Base-by-base conservation (phyloP, 1,140 invertebrate species). In the Panulirus ornatus region DNA sequence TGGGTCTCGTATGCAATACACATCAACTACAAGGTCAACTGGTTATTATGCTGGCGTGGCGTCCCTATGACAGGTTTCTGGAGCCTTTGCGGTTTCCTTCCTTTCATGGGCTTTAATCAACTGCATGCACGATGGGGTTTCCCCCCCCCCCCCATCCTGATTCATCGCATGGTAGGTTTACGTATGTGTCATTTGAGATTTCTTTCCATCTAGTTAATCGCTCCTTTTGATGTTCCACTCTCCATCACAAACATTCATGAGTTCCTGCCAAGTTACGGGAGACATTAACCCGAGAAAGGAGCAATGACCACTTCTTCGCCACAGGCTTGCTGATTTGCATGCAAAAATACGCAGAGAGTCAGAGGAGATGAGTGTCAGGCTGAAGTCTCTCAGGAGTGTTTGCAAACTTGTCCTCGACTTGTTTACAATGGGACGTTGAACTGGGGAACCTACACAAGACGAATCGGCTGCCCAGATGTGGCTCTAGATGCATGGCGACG, bases 1-100 rank as follows among this genome's bases (percentile, higher is more conserved):
- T 63, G 79, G 79, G 51, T 83, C 34, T 83, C 51, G 30, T 58
- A 83, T 83, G 79, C 79, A 83, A 58, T 83, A 51, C 79, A 63
- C 51, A 40, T 63, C 51, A 83, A 66, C 54, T 66, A 38, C 79
- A 83, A 83, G 79, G 79, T 83, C 51, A 83, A 42, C 34, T 58
- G 34, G 79, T 38, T 19, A 27, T 58, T 63, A 63, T 58, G 79
- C n/a, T 66, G 51, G 58, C 16, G 79, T 83, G 79, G 79, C 47
- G 79, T 83, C 58, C 22, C 51, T 66, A 30, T 63, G 79, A 83
- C 38, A 51, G 79, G 22, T 58, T 63, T 38, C 51, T 63, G 54
- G 34, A 30, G 11, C 36, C 79, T 63, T 83, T 83, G 79, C 40
- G 79, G 79, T 83, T 83, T 83, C 30, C 79, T 83, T 83, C 79